Base-by-base conservation (phyloP, 2,113 vertebrate genomes). In the Zapus hudsonius region DNA sequence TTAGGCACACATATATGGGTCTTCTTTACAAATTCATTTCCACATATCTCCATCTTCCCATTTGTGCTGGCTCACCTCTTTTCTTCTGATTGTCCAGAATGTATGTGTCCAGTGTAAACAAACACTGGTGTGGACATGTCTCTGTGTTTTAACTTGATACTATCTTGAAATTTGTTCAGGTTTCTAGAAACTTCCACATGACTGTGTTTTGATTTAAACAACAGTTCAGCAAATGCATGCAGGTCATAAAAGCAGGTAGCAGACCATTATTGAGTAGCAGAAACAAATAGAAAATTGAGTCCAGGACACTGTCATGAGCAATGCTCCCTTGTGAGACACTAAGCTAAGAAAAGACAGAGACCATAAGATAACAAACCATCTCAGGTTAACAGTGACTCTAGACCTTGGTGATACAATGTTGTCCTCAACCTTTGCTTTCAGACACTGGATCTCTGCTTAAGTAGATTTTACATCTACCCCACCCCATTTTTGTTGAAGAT, bases 271-370 rank as follows among this genome's bases (percentile, higher is more conserved):
- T 87, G 79, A 92, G 95, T 83, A 59, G 59, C 36, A 87, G 81
- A 95, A 97, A 96, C 97, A 96, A 93, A 97, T 36, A 96, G 96
- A 96, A 97, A 98, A 97, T 96, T 92, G 96, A 97, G 96, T 96
- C 95, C 92, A 67, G 84, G 66, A 96, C 76, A 94, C 92, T 96
- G 94, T 96, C 95, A 59, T 74, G 93, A 96, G 86, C 83, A 94
- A 88, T 0, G 3, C 94, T 97, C 93, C 96, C 96, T 93, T 93
- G 95, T 94, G 91, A 97, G 89, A 91, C 88, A 89, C 83, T 89
- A 15, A 40, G 97, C 96, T 96, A 97, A 97, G 93, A 89, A 72
- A 97, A 97, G 95, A 93, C 84, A 69, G 96, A 97, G 96, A 96
- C 84, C 38, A 0, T 92, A 94, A 96, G 93, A 96, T 96, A 97